Evolutionary conservation across 64 coral and sea anemone species (phyloP), one percentile per base, ranked within the genome.

Genomic region (Montipora sp.): DNA sequence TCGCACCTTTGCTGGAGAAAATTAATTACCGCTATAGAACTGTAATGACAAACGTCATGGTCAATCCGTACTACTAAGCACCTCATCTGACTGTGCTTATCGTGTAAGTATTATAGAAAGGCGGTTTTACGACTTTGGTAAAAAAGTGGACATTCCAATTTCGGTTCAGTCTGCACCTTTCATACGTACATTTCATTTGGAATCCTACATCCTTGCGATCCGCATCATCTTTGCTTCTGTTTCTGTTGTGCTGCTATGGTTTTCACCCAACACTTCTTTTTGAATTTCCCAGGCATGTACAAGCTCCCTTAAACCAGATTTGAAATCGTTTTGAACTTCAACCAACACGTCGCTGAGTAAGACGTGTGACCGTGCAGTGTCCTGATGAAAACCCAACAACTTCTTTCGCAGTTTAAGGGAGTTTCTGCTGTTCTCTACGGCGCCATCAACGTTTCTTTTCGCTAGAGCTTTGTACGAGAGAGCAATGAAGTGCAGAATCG

Each of bases 321-420:
- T 19, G 8, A 46, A 45, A 61, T 87, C 15, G 16, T 51, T 55
- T 55, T 87, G 90, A 12, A 77, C 45, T n/a, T n/a, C 0, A 36
- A 36, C 36, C 22, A 78, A 68, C 43, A 87, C 73, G 19, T 85
- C 57, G 75, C 80, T 75, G 22, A 75, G 80, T 8, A 46, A 20
- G 24, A 60, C n/a, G 23, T 83, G 77, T 19, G 79, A 83, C 3
- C 90, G 60, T 13, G 90, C 90, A 5, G 90, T 92, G 20, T 92
- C 90, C 44, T 77, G 90, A 63, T 92, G 90, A 11, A 83, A 70
- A 50, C 90, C 90, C 19, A 92, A 73, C 47, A 84, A 24, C n/a
- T 51, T 84, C 51, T 84, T 5, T 23, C 90, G 80, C n/a, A 92
- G 43, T 13, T 84, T 0, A 7, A 92, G 51, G 9, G 90, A 43